Evolutionary conservation across 2,113 vertebrate species (phyloP), one percentile per base, ranked within the genome.

Genomic region (Pseudorhombus dupliciocellatus): DNA sequence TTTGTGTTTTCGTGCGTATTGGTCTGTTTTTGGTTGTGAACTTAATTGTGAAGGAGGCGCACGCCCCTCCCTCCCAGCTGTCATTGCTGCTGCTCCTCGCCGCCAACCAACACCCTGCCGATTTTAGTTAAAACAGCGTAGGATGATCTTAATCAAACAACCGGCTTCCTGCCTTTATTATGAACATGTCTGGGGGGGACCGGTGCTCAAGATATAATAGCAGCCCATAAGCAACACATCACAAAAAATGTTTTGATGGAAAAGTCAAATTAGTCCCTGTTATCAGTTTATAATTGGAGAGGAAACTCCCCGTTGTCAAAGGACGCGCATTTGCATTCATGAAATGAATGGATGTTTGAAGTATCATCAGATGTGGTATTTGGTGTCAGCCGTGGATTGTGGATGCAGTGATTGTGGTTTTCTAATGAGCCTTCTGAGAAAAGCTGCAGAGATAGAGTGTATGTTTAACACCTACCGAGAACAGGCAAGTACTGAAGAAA

Each of bases 281-380:
- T 80, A 84, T 81, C 57, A 12, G 55, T 51, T 4, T 53, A 78
- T 73, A 50, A 59, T 46, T 55, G 57, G 44, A 68, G 26, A n/a
- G 28, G 20, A 75, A 59, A 62, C 70, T 80, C 61, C 42, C 61
- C 46, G 50, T 42, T 57, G 53, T 63, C 9, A 0, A 2, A 51
- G 71, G 57, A 18, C 22, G 48, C 66, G 73, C 69, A 78, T 48
- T 53, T 3, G 25, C 31, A n/a, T 65, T 80, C 83, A 88, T 85
- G 83, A 80, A 89, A 75, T 70, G 30, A 69, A 63, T 37, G 64
- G 66, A 60, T 77, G 56, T 76, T 78, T 87, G 64, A 83, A 70
- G 74, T 83, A 78, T 87, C 77, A 79, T 73, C 84, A 64, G 61
- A 69, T 72, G 61, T 82, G 56, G 73, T 73, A 53, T 89, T 84